These are phyloP conservation scores for Ictidomys tridecemlineatus DNA, from an alignment of 2,113 vertebrate species.

Conservation along the genomic window DNA sequence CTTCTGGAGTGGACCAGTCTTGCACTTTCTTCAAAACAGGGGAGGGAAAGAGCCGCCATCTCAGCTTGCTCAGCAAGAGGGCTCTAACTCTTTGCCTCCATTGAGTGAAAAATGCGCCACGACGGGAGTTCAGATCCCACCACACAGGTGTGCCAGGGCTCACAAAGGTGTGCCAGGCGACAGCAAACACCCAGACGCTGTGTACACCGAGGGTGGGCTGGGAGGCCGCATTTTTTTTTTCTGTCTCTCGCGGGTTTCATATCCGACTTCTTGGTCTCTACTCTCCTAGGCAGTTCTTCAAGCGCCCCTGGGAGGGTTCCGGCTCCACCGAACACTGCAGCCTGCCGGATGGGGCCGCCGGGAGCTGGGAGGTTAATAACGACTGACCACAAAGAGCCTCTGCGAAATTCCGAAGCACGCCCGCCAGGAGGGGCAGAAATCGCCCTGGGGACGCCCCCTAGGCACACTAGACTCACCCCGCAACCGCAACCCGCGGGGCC, in stretches of 20 bases:
- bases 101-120: not conserved
- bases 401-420: constrained; percentile 52
- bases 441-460: not conserved
- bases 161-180: not conserved
- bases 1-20: not conserved
- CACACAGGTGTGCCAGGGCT: constrained; percentile 1
- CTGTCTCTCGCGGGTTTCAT: constrained; percentile 85
- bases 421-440: not conserved
- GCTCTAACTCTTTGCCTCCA: too few relatives aligned
- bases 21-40: not conserved
- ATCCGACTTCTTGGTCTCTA: constrained; percentile 80
- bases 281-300: constrained; percentile 75
- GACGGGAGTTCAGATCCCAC: not conserved
- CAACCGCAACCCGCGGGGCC: too few relatives aligned
- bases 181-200: constrained; percentile 61
- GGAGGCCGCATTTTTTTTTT: constrained; percentile 56
- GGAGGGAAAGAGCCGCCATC: not conserved
- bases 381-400: constrained; percentile 67
- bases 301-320: constrained; percentile 80
- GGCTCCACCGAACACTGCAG: constrained; percentile 84
- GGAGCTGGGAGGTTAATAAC: constrained; percentile 77
- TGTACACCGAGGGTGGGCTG: constrained; percentile 59
- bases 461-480: not conserved
- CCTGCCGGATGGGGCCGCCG: constrained; percentile 74
- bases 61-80: not conserved